Evolutionary conservation across 2,888 invertebrate species (phyloP).

Genomic region (Rotaria sp.): DNA sequence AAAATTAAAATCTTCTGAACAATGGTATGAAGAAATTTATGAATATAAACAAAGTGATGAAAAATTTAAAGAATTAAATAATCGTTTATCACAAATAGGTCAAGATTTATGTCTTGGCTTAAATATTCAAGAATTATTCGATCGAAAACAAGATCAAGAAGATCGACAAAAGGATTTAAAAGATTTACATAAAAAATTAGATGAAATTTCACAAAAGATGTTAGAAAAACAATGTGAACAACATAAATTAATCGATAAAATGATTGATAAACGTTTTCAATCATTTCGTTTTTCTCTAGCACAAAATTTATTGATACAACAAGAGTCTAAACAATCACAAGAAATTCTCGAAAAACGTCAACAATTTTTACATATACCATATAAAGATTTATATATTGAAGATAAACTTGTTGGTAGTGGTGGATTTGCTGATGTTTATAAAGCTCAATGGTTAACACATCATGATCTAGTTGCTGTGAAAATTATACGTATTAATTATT

Average conservation of each 20-base stretch:
- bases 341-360: background rate
- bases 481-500: background rate
- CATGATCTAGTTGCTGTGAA: conserved; percentile 3
- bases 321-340: background rate
- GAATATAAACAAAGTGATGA: background rate
- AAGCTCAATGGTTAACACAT: background rate
- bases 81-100: background rate
- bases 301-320: background rate
- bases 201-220: conserved; percentile 3
- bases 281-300: background rate
- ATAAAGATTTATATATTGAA: background rate
- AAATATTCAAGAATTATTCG: conserved; percentile 9
- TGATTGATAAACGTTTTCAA: background rate
- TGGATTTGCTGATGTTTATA: conserved; percentile 18
- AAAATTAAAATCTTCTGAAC: background rate
- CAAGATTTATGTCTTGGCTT: background rate
- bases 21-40: background rate
- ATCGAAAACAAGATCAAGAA: background rate
- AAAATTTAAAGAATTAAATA: background rate
- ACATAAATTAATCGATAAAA: background rate
- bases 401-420: background rate
- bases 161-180: background rate
- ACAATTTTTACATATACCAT: conserved; percentile 1
- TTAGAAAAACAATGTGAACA: conserved; percentile 3
- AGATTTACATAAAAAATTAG: background rate